These are phyloP conservation scores for Ochropacha duplaris DNA, from an alignment of 2,888 invertebrate genomes.

Conservation along the genomic window DNA sequence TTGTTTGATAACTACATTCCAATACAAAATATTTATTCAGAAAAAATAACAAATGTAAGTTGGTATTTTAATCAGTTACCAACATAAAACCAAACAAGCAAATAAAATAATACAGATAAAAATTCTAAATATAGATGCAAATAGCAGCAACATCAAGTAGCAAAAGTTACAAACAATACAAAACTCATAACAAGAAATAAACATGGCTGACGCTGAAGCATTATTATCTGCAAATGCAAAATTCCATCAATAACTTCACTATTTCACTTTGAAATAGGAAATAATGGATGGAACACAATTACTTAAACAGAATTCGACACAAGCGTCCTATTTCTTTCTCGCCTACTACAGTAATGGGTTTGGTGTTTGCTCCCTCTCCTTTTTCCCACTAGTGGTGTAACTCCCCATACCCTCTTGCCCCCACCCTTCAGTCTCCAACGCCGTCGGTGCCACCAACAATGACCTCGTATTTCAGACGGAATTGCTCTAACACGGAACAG, in stretches of 20 bases:
- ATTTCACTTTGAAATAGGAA: conserved; percentile 57
- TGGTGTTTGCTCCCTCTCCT: conserved; percentile 52
- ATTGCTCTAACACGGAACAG: conserved; percentile 80
- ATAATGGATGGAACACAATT: conserved; percentile 76
- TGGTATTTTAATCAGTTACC: not conserved
- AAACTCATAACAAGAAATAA: not conserved
- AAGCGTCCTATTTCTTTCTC: conserved; percentile 78
- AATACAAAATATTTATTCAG: not conserved
- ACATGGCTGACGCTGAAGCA: not conserved
- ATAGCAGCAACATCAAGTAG: not conserved
- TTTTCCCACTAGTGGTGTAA: conserved; percentile 46
- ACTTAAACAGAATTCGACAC: conserved; percentile 76
- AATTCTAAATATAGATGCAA: not conserved
- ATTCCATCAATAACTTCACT: conserved; percentile 39
- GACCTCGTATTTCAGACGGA: conserved; percentile 82
- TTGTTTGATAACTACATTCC: not conserved
- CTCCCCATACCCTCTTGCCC: conserved; percentile 42
- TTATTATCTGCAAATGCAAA: conserved; percentile 32
- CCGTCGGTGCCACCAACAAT: conserved; percentile 80
- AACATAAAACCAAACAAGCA: not conserved
- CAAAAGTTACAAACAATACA: conserved; percentile 1
- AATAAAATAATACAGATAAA: not conserved
- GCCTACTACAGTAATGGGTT: conserved; percentile 76
- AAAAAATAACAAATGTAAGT: not conserved
- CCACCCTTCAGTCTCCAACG: conserved; percentile 61